These are phyloP conservation scores for Tricholauxania praeusta DNA, from an alignment of 2,888 invertebrate genomes.

Conservation along the genomic window DNA sequence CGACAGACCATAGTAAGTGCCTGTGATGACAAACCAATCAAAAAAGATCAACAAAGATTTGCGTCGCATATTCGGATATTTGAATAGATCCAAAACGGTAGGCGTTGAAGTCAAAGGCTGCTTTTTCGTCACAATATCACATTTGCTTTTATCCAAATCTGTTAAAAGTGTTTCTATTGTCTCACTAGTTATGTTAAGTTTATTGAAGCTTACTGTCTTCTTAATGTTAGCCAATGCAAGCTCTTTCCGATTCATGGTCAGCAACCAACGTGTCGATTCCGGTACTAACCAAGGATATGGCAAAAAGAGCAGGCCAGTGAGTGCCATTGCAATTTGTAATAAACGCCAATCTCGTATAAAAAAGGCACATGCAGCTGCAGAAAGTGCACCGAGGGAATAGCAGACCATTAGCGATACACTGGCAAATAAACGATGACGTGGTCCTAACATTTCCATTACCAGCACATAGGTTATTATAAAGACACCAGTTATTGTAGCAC, in stretches of 20 bases:
- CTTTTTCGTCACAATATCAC: background rate
- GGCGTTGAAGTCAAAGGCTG: constrained; percentile 54
- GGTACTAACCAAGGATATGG: constrained; percentile 82
- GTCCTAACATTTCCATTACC: constrained; percentile 82
- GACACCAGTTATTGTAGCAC: constrained; percentile 81
- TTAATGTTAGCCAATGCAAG: constrained; percentile 75
- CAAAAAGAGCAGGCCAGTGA: constrained; percentile 77
- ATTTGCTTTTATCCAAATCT: constrained; percentile 50
- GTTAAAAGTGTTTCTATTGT: constrained; percentile 70
- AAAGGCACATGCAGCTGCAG: constrained; percentile 77
- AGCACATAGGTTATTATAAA: constrained; percentile 84
- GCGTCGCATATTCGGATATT: constrained; percentile 74
- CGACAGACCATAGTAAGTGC: constrained; percentile 82
- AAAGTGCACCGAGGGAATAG: constrained; percentile 79
- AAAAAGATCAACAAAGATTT: constrained; percentile 78
- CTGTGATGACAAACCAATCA: constrained; percentile 83
- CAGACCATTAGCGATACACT: constrained; percentile 81
- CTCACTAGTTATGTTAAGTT: constrained; percentile 71
- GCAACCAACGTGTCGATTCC: constrained; percentile 80
- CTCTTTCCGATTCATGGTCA: constrained; percentile 73
- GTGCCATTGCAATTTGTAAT: constrained; percentile 77
- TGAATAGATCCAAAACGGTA: constrained; percentile 72
- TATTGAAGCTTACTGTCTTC: constrained; percentile 76
- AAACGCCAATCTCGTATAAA: constrained; percentile 77
- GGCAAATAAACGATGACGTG: constrained; percentile 75